Evolutionary conservation across 2,888 invertebrate genomes (phyloP).

Genomic region (Lithophane socia): DNA sequence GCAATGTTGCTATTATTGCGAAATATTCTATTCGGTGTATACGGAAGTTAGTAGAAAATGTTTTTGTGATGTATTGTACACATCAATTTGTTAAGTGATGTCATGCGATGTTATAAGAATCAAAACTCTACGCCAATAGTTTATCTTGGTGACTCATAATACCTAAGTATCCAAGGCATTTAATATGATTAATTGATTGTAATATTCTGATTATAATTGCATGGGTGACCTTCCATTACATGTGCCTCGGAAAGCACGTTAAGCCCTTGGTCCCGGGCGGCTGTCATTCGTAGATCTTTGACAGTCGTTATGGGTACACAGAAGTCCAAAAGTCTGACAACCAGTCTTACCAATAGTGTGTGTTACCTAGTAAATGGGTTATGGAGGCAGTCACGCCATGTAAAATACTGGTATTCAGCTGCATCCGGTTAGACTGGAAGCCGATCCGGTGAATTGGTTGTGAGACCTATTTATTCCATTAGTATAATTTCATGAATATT

Average conservation of each 20-base stretch:
- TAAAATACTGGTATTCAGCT: too few relatives aligned
- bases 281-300: too few relatives aligned
- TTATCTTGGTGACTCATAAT: conserved; percentile 13
- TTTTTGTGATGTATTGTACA: not conserved
- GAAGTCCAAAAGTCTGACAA: too few relatives aligned
- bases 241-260: too few relatives aligned
- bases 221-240: too few relatives aligned
- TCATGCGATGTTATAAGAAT: conserved; percentile 17
- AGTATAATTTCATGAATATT: conserved; percentile 3
- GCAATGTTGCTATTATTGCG: conserved; percentile 36
- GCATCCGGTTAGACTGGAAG: too few relatives aligned
- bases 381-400: too few relatives aligned
- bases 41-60: conserved; percentile 6
- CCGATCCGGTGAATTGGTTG: not conserved
- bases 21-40: conserved; percentile 21
- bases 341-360: too few relatives aligned
- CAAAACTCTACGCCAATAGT: conserved; percentile 7
- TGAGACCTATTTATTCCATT: not conserved
- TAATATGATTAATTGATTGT: conserved; percentile 10
- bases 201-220: not conserved
- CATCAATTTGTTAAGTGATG: conserved; percentile 33
- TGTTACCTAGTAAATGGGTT: too few relatives aligned
- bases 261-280: too few relatives aligned
- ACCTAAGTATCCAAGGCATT: not conserved
- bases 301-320: too few relatives aligned